phyloP scores from a whole-genome alignment of 2,797 vertebrate species.

The Trematomus bernacchii region DNA sequence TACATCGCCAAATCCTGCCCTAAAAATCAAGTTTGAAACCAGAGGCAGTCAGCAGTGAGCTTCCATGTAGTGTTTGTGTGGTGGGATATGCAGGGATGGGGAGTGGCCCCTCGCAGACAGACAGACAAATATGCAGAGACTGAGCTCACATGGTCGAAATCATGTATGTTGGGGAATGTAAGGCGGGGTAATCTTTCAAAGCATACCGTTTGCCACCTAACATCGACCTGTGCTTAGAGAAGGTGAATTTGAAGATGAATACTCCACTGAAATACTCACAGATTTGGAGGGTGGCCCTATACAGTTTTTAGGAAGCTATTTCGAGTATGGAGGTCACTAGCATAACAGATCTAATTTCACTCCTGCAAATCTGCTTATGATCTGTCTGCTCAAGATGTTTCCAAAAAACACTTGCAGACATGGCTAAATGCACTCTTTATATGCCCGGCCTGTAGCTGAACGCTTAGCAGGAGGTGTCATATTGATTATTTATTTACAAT shows the following conservation, averaged over 20 bases:
- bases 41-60: constrained; percentile 14
- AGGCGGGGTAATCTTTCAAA: constrained; percentile 62
- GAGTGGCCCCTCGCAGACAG: constrained; percentile 39
- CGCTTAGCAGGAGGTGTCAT: neutral
- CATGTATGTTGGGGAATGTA: constrained; percentile 52
- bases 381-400: neutral
- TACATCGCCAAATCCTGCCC: constrained; percentile 50
- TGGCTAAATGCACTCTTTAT: neutral
- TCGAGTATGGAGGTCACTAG: neutral
- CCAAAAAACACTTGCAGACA: constrained; percentile 1
- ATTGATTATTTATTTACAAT: neutral
- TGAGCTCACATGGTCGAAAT: constrained; percentile 53
- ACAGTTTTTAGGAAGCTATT: neutral
- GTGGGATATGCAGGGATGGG: constrained; percentile 10
- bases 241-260: constrained; percentile 7
- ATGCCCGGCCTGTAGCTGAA: neutral
- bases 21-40: constrained; percentile 37
- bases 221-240: neutral
- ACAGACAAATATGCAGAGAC: constrained; percentile 55
- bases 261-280: neutral
- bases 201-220: constrained; percentile 39
- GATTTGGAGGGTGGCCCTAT: neutral
- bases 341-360: neutral
- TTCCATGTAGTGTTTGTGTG: constrained; percentile 45
- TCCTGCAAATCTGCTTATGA: neutral